Evolutionary conservation across 2,797 vertebrate genomes (phyloP), one percentile per base, ranked within the genome.

Genomic region (Staurois parvus): DNA sequence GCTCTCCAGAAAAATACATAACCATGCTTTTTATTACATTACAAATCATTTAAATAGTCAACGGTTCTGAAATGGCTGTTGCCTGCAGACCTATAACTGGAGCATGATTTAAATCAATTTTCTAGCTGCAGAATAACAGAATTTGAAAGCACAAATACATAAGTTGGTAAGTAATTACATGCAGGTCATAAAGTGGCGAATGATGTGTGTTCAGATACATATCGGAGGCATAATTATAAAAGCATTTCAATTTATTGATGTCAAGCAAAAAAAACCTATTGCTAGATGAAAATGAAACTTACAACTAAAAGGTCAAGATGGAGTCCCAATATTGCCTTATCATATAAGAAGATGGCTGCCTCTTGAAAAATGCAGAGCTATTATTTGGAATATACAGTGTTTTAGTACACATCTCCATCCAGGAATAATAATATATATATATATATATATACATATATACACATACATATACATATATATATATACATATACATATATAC

Each of bases 21-120:
- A 40, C 42, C 24, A 21, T 42, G 69, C 32, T 29, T 32, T 81
- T 81, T 64, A 74, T 83, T 75, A 66, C 62, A 83, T 74, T 83
- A 82, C 68, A 74, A 80, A 37, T 72, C 78, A 80, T 80, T 70
- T 59, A 80, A 72, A 29, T 45, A 26, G 37, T 68, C 40, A 0
- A 3, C 12, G 28, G 19, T 45, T 68, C 64, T 30, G 4, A 48
- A 69, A 32, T 32, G 13, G 5, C 42, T 30, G 19, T 29, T 48
- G 77, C 77, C 40, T 79, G 40, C 40, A 79, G 78, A 52, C 66
- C 66, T 69, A 79, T 34, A 79, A 70, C 62, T 79, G 66, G 66
- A 15, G 28, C 19, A 48, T 45, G 17, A 78, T 30, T 69, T 68
- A 68, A 69, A 69, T 48, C 37, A 48, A 68, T 69, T 68, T 48